Percentiles rank a stretch among this genome's conserved stretches.
These are phyloP conservation scores for Miniopterus natalensis DNA, from an alignment of 2,113 vertebrate genomes.

Conservation along the genomic window DNA sequence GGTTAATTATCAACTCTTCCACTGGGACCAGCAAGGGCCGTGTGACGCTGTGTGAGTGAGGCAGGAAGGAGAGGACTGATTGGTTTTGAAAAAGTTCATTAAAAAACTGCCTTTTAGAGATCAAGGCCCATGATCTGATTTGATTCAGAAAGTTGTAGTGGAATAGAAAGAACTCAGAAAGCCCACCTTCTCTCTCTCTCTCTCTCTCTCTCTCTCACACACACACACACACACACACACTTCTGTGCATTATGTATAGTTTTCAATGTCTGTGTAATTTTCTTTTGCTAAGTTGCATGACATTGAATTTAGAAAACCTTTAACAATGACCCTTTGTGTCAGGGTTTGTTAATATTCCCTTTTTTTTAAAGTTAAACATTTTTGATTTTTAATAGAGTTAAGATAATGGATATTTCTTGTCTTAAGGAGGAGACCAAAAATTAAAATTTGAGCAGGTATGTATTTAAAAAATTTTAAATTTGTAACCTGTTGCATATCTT, in stretches of 20 bases:
- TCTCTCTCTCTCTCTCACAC: too few species aligned
- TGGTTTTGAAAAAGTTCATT: slow-evolving; percentile 41
- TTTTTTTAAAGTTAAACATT: background rate
- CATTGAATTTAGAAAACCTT: slow-evolving; percentile 46
- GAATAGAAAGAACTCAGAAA: slow-evolving; percentile 46
- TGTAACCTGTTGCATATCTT: background rate
- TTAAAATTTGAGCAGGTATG: background rate
- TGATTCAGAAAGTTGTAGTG: slow-evolving; percentile 50
- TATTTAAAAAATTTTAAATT: background rate
- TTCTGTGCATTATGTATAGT: background rate
- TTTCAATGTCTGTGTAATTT: background rate
- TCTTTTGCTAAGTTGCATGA: background rate
- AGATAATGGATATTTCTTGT: background rate
- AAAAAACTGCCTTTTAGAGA: slow-evolving; percentile 32
- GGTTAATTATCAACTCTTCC: background rate
- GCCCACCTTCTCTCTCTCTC: background rate
- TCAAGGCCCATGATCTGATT: background rate
- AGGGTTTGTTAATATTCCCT: background rate
- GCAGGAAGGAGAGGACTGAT: background rate
- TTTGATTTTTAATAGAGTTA: slow-evolving; percentile 25
- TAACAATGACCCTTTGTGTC: background rate
- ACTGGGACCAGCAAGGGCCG: background rate
- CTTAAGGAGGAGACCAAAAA: slow-evolving; percentile 11
- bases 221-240: background rate
- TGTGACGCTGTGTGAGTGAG: too few species aligned